Percentiles rank a stretch among this genome's conserved stretches.
Conservation (phyloP, 2,113 vertebrate species). For the Nipponia nippon region DNA sequence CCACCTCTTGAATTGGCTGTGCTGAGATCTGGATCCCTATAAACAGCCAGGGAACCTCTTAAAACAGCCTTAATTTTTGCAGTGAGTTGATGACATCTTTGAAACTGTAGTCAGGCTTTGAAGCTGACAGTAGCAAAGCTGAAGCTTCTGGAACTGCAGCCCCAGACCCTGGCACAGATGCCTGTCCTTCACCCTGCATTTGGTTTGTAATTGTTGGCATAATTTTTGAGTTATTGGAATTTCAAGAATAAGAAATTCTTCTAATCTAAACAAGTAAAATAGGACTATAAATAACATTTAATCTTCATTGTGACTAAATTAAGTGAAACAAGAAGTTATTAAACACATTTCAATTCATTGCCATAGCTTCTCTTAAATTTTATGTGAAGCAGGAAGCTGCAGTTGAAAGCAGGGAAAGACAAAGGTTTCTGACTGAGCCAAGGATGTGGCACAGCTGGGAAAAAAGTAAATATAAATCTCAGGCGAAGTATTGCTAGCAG, state of each 20-base stretch:
- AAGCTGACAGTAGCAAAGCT: slow-evolving; percentile 48
- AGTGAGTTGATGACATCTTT: slow-evolving; percentile 53
- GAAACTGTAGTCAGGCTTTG: slow-evolving; percentile 45
- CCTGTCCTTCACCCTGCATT: neutral
- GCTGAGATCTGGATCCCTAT: neutral
- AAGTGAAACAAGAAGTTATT: slow-evolving; percentile 40
- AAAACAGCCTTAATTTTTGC: slow-evolving; percentile 32
- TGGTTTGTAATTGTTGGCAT: neutral
- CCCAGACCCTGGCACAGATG: neutral
- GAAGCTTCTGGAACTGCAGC: slow-evolving; percentile 40
- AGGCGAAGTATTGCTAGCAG: neutral
- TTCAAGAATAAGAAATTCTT: slow-evolving; percentile 43
- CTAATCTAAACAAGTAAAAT: slow-evolving; percentile 50
- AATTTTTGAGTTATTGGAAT: slow-evolving; percentile 40
- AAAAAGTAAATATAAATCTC: slow-evolving; percentile 49
- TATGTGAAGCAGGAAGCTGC: slow-evolving; percentile 55
- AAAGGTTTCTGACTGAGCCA: slow-evolving; percentile 50
- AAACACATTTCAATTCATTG: slow-evolving; percentile 42
- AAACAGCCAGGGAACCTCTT: slow-evolving; percentile 12
- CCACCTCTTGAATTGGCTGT: neutral
- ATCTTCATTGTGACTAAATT: slow-evolving; percentile 70
- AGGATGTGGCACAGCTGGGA: slow-evolving; percentile 53
- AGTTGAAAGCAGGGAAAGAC: slow-evolving; percentile 55
- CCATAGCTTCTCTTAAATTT: slow-evolving; percentile 26
- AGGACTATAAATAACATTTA: slow-evolving; percentile 56